Percentiles rank a stretch among this genome's conserved stretches.
Conservation (phyloP, 2,797 vertebrate genomes). For the Oceanodroma leucorhoa region DNA sequence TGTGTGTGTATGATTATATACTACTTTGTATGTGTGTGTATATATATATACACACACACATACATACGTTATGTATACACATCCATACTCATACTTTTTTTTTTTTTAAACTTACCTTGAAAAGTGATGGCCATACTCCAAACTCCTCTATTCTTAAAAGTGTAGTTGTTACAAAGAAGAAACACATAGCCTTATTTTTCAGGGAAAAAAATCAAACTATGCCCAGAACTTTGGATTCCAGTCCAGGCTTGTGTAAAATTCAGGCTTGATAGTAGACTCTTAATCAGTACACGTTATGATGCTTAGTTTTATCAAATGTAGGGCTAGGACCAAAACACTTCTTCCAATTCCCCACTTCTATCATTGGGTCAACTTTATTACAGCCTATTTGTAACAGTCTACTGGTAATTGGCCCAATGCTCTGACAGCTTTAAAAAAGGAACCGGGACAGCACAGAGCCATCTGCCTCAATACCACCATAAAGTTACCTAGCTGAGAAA, state of each 20-base stretch:
- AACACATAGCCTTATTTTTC: not conserved
- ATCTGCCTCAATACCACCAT: not conserved
- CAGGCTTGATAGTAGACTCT: not conserved
- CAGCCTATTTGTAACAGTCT: not conserved
- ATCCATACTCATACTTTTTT: not conserved
- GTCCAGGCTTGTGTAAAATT: not conserved
- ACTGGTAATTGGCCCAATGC: not conserved
- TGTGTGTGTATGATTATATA: not conserved
- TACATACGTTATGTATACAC: not conserved
- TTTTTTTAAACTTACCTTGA: not conserved
- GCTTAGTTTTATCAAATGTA: not conserved
- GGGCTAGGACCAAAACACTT: not conserved
- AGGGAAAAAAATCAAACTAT: not conserved
- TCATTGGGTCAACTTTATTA: not conserved
- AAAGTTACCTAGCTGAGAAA: not conserved
- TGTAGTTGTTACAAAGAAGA: not conserved
- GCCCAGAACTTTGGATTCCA: not conserved
- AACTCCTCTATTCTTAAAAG: not conserved
- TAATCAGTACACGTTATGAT: not conserved
- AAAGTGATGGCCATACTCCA: not conserved
- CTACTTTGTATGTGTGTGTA: not conserved
- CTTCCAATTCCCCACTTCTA: not conserved
- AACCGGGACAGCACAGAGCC: not conserved
- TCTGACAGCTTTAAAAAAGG: not conserved
- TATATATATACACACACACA: not conserved